Evolutionary conservation across 2,797 vertebrate genomes (phyloP).

Genomic region (Parauchenoglanis ngamensis): DNA sequence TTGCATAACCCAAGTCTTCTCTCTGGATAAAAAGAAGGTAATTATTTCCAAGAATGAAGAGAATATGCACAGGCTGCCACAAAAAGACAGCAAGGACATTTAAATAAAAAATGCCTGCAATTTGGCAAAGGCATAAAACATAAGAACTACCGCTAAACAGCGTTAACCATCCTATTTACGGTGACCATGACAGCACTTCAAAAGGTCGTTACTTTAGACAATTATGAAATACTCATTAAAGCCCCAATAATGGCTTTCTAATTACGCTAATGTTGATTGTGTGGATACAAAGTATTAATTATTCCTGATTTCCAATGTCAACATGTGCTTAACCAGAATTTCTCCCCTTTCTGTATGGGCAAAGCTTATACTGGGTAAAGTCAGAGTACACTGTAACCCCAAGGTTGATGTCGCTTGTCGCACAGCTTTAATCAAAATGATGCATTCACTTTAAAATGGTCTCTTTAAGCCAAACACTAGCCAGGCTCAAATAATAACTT

Average conservation of each 20-base stretch:
- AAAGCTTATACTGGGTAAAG: background rate
- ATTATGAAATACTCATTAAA: conserved; percentile 34
- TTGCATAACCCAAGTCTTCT: conserved; percentile 29
- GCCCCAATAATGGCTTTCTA: conserved; percentile 14
- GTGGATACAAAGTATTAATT: conserved; percentile 19
- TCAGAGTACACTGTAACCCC: background rate
- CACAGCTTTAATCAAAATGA: background rate
- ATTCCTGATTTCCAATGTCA: conserved; percentile 22
- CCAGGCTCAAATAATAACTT: too few relatives aligned
- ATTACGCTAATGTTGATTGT: conserved; percentile 24
- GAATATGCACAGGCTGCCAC: conserved; percentile 54
- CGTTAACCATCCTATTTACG: conserved; percentile 52
- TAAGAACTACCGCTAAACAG: conserved; percentile 59
- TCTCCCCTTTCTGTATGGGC: background rate
- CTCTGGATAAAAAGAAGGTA: conserved; percentile 39
- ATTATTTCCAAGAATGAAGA: conserved; percentile 55
- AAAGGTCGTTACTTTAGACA: conserved; percentile 37
- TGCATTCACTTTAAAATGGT: background rate
- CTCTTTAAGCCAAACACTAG: background rate
- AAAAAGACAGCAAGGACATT: conserved; percentile 46
- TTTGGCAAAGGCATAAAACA: conserved; percentile 55
- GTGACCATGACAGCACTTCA: conserved; percentile 48
- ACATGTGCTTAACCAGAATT: conserved; percentile 7
- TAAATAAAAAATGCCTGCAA: conserved; percentile 64
- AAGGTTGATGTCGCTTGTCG: background rate